These are phyloP conservation scores for Micromussa lordhowensis DNA, from an alignment of 92 coral and sea anemone species.

Conservation along the genomic window DNA sequence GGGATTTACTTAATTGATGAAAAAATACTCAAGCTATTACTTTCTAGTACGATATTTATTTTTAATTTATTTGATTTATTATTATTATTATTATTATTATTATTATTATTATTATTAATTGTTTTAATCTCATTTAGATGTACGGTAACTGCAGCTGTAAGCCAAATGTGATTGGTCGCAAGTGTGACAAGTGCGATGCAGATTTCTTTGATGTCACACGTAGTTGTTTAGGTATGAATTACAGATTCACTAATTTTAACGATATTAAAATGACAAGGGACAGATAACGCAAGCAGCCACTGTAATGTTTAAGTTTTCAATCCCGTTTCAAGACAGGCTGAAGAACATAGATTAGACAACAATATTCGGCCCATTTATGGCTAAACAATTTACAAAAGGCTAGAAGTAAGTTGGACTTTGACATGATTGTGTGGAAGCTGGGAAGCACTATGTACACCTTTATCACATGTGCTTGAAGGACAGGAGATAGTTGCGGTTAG, in stretches of 20 bases:
- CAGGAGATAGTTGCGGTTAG: not conserved
- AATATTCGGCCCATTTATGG: not conserved
- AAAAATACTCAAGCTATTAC: too few species aligned
- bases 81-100: too few species aligned
- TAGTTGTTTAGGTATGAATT: conserved; percentile 76
- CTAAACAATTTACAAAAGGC: not conserved
- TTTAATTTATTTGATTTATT: too few species aligned
- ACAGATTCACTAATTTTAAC: not conserved
- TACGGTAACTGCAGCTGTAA: conserved; percentile 82
- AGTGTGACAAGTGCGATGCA: conserved; percentile 79
- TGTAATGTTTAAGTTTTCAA: not conserved
- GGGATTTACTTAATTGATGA: too few species aligned
- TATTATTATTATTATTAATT: not conserved
- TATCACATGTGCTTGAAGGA: not conserved
- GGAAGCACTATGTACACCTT: not conserved
- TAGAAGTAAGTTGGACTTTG: not conserved
- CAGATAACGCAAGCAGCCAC: not conserved
- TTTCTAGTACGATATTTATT: not conserved
- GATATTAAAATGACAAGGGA: not conserved
- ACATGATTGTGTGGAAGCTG: not conserved
- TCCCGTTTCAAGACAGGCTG: not conserved
- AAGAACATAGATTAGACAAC: not conserved
- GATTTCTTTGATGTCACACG: conserved; percentile 77
- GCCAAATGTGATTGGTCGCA: conserved; percentile 76
- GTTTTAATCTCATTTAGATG: conserved; percentile 29